A percentile compares a stretch with the other conserved stretches of the same genome.
phyloP scores from a whole-genome alignment of 2,888 invertebrate genomes.

The Eledone cirrhosa region DNA sequence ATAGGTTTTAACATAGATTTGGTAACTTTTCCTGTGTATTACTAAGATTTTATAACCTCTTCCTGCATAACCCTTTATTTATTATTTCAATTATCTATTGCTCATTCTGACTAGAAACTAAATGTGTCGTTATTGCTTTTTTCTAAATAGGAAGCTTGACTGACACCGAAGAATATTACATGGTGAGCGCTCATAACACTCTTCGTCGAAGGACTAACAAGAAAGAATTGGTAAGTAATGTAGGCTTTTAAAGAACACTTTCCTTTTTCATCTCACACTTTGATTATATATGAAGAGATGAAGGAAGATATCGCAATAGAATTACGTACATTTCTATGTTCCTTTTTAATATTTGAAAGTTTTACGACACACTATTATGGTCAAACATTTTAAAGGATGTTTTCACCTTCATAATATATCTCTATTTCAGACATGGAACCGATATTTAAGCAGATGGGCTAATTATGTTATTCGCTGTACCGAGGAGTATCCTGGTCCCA shows the following conservation, averaged over 20 bases:
- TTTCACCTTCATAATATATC: conserved; percentile 9
- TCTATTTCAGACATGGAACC: conserved; percentile 46
- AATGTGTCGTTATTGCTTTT: background rate
- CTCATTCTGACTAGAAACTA: too few species aligned
- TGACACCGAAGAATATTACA: conserved; percentile 33
- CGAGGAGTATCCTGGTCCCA: conserved; percentile 52
- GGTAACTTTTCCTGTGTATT: too few species aligned
- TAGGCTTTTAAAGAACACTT: too few species aligned
- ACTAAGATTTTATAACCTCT: too few species aligned
- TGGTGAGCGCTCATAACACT: conserved; percentile 34
- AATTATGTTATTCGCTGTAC: conserved; percentile 51
- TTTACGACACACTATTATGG: background rate
- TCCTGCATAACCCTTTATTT: too few species aligned
- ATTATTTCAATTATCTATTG: too few species aligned
- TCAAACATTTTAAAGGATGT: background rate
- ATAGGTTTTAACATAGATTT: too few species aligned
- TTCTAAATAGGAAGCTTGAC: conserved; percentile 31
- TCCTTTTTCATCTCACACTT: background rate
- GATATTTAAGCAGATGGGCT: conserved; percentile 48
- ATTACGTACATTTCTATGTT: background rate
- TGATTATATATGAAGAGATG: background rate
- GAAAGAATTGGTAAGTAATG: conserved; percentile 32
- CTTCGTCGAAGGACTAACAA: conserved; percentile 29
- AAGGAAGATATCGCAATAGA: background rate
- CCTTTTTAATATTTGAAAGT: background rate